These are phyloP conservation scores for Scyliorhinus canicula DNA, from an alignment of 2,797 vertebrate genomes.

Conservation along the genomic window DNA sequence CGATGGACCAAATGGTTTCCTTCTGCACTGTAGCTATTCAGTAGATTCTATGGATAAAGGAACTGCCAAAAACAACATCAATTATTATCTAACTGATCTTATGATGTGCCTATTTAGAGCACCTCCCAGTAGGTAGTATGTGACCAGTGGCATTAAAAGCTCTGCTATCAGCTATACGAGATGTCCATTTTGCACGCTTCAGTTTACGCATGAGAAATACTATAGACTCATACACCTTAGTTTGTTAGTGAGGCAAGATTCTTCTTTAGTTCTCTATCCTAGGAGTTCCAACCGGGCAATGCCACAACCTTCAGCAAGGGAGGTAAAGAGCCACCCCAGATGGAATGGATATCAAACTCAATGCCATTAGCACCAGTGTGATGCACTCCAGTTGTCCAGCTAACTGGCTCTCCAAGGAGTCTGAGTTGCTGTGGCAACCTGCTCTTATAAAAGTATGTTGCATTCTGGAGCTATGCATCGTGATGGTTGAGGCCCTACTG, in stretches of 20 bases:
- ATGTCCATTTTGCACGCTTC: not conserved
- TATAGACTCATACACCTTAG: not conserved
- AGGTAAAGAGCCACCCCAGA: not conserved
- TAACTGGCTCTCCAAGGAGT: not conserved
- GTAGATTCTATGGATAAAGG: too few relatives aligned
- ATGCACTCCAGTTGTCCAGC: too few relatives aligned
- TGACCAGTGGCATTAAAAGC: not conserved
- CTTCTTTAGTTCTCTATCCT: not conserved
- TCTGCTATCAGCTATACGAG: not conserved
- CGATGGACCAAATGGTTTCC: too few relatives aligned
- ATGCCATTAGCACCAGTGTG: not conserved
- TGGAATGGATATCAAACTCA: not conserved
- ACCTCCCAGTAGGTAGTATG: not conserved
- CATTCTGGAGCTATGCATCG: not conserved
- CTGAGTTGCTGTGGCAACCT: not conserved
- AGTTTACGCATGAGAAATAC: not conserved
- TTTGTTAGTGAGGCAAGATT: not conserved
- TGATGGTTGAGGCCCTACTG: not conserved
- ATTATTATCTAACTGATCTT: not conserved
- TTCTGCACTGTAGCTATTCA: too few relatives aligned
- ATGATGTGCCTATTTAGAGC: not conserved
- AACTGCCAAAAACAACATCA: not conserved
- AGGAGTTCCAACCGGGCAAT: not conserved
- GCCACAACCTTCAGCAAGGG: not conserved
- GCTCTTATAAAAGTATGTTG: too few relatives aligned